These are phyloP conservation scores for Altica lythri DNA, from an alignment of 2,888 invertebrate genomes.

Conservation along the genomic window DNA sequence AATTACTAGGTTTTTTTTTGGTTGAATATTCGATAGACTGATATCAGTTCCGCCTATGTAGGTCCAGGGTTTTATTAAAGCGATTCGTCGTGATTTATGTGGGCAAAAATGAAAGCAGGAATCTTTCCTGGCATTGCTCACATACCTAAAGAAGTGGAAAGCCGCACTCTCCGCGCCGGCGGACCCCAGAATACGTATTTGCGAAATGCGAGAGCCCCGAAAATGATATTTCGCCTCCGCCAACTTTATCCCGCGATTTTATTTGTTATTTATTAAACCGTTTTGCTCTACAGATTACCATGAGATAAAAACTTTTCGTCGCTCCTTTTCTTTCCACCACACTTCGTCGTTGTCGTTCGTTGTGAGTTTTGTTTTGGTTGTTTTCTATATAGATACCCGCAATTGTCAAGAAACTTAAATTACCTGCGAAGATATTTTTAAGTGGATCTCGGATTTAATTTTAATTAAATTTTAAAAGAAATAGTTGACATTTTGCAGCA, in stretches of 20 bases:
- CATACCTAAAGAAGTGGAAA: slow-evolving; percentile 56
- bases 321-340: not conserved
- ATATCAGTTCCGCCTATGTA: slow-evolving; percentile 25
- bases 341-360: no score
- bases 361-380: no score
- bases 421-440: no score
- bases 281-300: slow-evolving; percentile 31
- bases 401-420: no score
- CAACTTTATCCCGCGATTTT: slow-evolving; percentile 29
- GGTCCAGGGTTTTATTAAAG: slow-evolving; percentile 55
- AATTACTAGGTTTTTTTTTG: not conserved
- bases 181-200: slow-evolving; percentile 2
- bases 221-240: slow-evolving; percentile 7
- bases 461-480: no score
- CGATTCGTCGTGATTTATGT: slow-evolving; percentile 56
- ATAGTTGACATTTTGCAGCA: no score
- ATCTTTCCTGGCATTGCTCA: slow-evolving; percentile 53
- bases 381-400: no score
- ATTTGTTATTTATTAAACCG: slow-evolving; percentile 32
- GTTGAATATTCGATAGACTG: not conserved
- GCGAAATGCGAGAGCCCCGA: not conserved
- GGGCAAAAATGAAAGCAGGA: slow-evolving; percentile 56
- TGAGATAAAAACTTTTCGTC: slow-evolving; percentile 19
- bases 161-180: no score
- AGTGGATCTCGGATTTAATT: no score